phyloP scores from a whole-genome alignment of 2,888 invertebrate genomes.

The Brenthis hecate region DNA sequence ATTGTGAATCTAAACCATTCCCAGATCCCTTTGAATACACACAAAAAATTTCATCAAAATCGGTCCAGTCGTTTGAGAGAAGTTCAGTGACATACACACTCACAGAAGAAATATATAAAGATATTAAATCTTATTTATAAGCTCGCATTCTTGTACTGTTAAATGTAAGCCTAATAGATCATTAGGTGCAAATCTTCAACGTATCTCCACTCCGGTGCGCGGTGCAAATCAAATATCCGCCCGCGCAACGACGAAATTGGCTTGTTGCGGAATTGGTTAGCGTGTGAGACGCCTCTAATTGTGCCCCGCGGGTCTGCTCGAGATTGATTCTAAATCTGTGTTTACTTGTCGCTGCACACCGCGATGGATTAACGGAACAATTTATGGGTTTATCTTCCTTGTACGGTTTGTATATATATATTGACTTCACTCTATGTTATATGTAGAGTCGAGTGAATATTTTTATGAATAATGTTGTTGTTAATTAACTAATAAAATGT shows the following conservation, averaged over 20 bases:
- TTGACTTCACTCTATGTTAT: background rate
- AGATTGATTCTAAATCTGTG: constrained; percentile 29
- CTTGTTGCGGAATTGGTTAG: constrained; percentile 34
- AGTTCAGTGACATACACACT: too few relatives aligned
- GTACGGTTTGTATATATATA: background rate
- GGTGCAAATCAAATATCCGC: constrained; percentile 41
- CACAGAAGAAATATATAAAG: too few relatives aligned
- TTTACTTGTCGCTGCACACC: constrained; percentile 26
- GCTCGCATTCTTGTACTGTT: background rate
- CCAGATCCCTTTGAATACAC: too few relatives aligned
- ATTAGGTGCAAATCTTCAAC: constrained; percentile 3
- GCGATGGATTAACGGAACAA: constrained; percentile 19
- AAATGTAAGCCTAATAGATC: constrained; percentile 7
- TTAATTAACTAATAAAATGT: background rate
- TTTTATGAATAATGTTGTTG: background rate
- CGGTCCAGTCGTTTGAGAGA: too few relatives aligned
- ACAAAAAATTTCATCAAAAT: too few relatives aligned
- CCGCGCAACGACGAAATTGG: constrained; percentile 39
- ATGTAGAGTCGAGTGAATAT: background rate
- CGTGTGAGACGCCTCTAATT: constrained; percentile 25
- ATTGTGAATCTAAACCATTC: too few relatives aligned
- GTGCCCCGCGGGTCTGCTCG: constrained; percentile 28
- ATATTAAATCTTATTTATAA: background rate
- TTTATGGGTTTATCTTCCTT: background rate
- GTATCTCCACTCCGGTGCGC: background rate